phyloP scores from a whole-genome alignment of 2,113 vertebrate genomes.

The Cyanoderma ruficeps region DNA sequence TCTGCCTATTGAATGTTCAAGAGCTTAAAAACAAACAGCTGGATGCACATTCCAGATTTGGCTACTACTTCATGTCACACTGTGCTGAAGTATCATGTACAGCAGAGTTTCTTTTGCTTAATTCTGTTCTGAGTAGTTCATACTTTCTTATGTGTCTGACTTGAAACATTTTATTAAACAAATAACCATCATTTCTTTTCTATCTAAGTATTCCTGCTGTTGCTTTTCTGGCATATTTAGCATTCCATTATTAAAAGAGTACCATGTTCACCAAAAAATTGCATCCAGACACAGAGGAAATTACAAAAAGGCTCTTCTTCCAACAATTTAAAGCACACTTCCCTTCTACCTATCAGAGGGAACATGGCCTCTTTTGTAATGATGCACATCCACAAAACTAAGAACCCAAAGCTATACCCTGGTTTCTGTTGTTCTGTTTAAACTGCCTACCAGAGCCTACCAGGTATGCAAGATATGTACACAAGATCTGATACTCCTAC shows the following conservation, averaged over 20 bases:
- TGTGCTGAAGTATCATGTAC: not conserved
- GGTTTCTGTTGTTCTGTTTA: not conserved
- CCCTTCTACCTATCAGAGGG: not conserved
- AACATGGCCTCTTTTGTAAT: not conserved
- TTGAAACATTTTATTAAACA: not conserved
- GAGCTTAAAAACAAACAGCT: not conserved
- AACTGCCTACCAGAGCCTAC: not conserved
- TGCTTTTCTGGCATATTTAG: not conserved
- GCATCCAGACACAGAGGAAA: not conserved
- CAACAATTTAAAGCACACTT: not conserved
- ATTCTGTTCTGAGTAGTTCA: not conserved
- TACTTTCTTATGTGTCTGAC: not conserved
- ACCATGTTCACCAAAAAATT: not conserved
- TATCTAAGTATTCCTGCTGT: not conserved
- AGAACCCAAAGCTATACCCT: not conserved
- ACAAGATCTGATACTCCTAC: not conserved
- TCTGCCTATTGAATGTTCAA: not conserved
- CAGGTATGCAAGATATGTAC: not conserved
- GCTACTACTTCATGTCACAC: not conserved
- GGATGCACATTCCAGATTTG: not conserved
- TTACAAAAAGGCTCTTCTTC: not conserved
- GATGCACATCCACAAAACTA: not conserved
- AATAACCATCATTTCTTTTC: not conserved
- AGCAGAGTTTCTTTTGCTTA: not conserved
- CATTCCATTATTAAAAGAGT: not conserved